A percentile compares a stretch with the other conserved stretches of the same genome.
Evolutionary conservation across 1,140 invertebrate species (phyloP).

Genomic region (Nixonia krombeini): DNA sequence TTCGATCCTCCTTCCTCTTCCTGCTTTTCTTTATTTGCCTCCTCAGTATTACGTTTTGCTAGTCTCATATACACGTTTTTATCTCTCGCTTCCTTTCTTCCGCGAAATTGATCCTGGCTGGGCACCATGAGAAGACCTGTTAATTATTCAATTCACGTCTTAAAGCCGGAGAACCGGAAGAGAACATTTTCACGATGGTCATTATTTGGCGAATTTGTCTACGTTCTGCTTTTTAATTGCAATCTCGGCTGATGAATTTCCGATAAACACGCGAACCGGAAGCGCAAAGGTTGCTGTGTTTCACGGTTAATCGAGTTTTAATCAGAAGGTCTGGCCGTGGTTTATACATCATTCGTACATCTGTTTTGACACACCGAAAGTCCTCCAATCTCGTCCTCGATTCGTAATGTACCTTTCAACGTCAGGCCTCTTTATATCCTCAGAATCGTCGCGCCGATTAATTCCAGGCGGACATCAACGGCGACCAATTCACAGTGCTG

Average conservation of each 20-base stretch:
- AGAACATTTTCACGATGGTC: too few species aligned
- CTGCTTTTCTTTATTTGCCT: slow-evolving; percentile 46
- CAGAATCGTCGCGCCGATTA: slow-evolving; percentile 51
- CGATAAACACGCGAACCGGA: slow-evolving; percentile 3
- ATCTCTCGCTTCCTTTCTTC: slow-evolving; percentile 7
- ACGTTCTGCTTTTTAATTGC: too few species aligned
- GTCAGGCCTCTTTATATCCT: slow-evolving; percentile 52
- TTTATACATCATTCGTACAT: slow-evolving; percentile 43
- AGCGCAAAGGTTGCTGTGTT: slow-evolving; percentile 17
- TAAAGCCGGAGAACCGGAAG: too few species aligned
- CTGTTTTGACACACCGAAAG: slow-evolving; percentile 42
- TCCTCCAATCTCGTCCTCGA: slow-evolving; percentile 54
- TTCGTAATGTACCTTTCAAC: slow-evolving; percentile 56
- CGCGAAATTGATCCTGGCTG: slow-evolving; percentile 18
- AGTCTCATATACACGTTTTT: slow-evolving; percentile 21
- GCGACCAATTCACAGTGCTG: slow-evolving; percentile 46
- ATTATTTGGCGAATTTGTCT: too few species aligned
- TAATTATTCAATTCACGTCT: too few species aligned
- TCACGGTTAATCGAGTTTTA: slow-evolving; percentile 43
- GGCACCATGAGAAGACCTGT: background rate
- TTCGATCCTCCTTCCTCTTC: slow-evolving; percentile 25
- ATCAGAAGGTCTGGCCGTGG: slow-evolving; percentile 37
- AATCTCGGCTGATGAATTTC: background rate
- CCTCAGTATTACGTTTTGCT: slow-evolving; percentile 41
- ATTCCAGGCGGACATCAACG: slow-evolving; percentile 50